phyloP scores from a whole-genome alignment of 2,888 invertebrate genomes.

The Leptopilina drosophilae region DNA sequence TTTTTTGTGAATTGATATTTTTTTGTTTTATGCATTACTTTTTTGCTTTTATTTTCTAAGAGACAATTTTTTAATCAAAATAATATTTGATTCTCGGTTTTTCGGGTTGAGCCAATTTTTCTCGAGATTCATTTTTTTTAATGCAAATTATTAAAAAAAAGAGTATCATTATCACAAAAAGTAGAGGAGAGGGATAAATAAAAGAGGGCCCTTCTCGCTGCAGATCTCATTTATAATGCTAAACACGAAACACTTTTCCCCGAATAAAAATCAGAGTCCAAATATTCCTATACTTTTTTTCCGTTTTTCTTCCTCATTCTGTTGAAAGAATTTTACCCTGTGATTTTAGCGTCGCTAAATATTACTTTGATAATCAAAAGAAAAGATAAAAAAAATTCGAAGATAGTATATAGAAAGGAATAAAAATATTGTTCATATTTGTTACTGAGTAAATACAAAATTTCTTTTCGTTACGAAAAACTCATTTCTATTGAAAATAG shows the following conservation, averaged over 20 bases:
- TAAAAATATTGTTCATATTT: too few relatives aligned
- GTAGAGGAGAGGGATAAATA: neutral
- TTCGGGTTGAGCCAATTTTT: slow-evolving; percentile 17
- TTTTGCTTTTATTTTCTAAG: neutral
- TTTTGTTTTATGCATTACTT: too few relatives aligned
- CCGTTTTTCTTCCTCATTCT: neutral
- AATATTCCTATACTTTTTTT: neutral
- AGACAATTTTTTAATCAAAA: neutral
- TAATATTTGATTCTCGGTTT: slow-evolving; percentile 16
- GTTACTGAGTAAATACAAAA: too few relatives aligned
- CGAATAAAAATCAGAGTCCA: neutral
- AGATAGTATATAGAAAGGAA: neutral
- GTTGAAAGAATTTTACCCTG: slow-evolving; percentile 14
- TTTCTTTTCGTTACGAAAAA: too few relatives aligned
- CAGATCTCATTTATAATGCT: slow-evolving; percentile 20
- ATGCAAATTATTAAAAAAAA: neutral
- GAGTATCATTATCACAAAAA: neutral
- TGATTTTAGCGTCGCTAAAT: slow-evolving; percentile 21
- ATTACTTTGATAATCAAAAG: neutral
- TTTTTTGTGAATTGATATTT: too few relatives aligned
- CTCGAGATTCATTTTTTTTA: neutral
- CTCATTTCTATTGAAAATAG: too few relatives aligned
- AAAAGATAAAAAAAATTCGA: neutral
- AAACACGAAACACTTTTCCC: slow-evolving; percentile 27
- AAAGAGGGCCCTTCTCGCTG: neutral